Conservation (phyloP, 2,113 vertebrate genomes). For the Vicugna pacos region DNA sequence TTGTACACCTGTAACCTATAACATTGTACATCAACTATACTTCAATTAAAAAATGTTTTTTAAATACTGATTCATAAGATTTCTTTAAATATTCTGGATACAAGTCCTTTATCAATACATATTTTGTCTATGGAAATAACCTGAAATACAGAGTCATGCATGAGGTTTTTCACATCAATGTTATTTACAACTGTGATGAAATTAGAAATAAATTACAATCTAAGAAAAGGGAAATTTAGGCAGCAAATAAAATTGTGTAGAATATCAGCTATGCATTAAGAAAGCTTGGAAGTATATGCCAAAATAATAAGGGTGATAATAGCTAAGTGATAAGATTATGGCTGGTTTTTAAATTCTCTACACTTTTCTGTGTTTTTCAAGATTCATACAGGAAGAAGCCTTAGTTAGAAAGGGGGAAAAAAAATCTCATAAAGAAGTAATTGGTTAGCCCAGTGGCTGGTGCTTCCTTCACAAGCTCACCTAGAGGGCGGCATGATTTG, state of each 20-base stretch:
- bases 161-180: background rate
- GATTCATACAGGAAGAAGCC: background rate
- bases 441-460: background rate
- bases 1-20: background rate
- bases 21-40: background rate
- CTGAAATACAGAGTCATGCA: background rate
- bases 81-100: conserved; percentile 46
- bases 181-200: background rate
- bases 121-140: conserved; percentile 1
- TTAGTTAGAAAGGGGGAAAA: background rate
- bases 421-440: conserved; percentile 14
- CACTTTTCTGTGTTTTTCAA: background rate
- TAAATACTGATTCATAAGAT: background rate
- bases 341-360: conserved; percentile 28
- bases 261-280: background rate
- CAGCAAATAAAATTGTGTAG: conserved; percentile 33
- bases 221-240: conserved; percentile 44
- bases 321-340: background rate
- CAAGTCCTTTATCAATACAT: background rate
- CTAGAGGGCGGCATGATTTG: background rate
- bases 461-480: background rate
- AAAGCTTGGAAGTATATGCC: background rate
- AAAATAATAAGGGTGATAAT: background rate
- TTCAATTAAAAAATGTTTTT: background rate
- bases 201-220: background rate